phyloP scores from a whole-genome alignment of 2,888 invertebrate species.

The Zhuqinia jingwanae region DNA sequence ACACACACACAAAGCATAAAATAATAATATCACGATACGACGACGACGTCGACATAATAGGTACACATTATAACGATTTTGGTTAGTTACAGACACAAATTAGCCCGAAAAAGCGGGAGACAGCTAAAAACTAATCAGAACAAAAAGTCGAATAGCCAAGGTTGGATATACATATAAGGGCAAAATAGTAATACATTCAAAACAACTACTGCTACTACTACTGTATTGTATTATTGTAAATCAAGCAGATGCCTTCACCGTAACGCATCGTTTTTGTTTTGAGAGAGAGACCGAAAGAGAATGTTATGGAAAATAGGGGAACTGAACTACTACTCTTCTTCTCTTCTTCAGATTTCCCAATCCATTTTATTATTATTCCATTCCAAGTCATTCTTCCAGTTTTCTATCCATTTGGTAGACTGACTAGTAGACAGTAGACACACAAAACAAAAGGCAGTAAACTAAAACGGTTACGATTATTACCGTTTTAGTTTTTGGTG shows the following conservation, averaged over 20 bases:
- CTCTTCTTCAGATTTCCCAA: background rate
- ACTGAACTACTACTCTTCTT: background rate
- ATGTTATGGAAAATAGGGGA: constrained; percentile 3
- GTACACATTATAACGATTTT: constrained; percentile 49
- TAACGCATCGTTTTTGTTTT: background rate
- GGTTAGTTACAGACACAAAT: constrained; percentile 64
- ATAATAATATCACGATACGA: background rate
- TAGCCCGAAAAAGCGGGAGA: constrained; percentile 42
- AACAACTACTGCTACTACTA: background rate
- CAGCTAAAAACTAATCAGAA: constrained; percentile 5
- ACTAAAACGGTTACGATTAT: constrained; percentile 39
- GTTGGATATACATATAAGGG: background rate
- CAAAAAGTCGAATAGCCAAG: background rate
- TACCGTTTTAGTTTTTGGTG: constrained; percentile 11
- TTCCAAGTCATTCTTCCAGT: constrained; percentile 36
- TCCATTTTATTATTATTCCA: background rate
- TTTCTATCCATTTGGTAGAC: too few relatives aligned
- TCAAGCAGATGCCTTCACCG: constrained; percentile 61
- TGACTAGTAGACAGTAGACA: too few relatives aligned
- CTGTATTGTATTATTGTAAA: constrained; percentile 44
- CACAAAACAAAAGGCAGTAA: background rate
- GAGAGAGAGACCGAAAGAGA: background rate
- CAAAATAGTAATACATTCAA: too few relatives aligned
- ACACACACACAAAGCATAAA: too few relatives aligned
- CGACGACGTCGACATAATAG: background rate